phyloP scores from a whole-genome alignment of 2,888 invertebrate species.

The Drosophila robusta region DNA sequence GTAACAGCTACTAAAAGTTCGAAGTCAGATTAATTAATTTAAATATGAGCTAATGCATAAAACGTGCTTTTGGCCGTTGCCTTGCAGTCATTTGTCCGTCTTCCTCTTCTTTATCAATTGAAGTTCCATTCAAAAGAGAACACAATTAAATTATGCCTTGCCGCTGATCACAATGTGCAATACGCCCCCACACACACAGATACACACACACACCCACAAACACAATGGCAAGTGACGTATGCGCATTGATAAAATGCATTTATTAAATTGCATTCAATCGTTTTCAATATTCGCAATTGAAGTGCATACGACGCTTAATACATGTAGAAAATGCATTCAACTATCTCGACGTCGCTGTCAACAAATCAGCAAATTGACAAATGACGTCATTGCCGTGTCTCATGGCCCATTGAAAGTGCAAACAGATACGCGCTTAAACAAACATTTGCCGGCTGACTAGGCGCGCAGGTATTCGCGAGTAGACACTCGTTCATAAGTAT shows the following conservation, averaged over 20 bases:
- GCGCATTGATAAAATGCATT: slow-evolving; percentile 46
- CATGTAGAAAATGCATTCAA: slow-evolving; percentile 57
- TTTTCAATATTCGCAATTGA: slow-evolving; percentile 42
- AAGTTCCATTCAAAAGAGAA: not conserved
- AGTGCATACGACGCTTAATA: slow-evolving; percentile 55
- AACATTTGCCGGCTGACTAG: slow-evolving; percentile 46
- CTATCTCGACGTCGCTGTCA: slow-evolving; percentile 53
- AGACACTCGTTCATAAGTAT: slow-evolving; percentile 11
- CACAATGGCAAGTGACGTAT: slow-evolving; percentile 26
- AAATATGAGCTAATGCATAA: slow-evolving; percentile 28
- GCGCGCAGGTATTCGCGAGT: slow-evolving; percentile 42
- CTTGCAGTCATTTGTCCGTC: not conserved
- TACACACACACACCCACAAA: slow-evolving; percentile 3
- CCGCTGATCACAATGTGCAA: slow-evolving; percentile 28
- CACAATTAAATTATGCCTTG: slow-evolving; percentile 17
- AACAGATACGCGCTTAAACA: slow-evolving; percentile 7
- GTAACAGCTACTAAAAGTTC: too few relatives aligned
- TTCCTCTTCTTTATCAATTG: slow-evolving; percentile 2
- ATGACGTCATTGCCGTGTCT: slow-evolving; percentile 64
- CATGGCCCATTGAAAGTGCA: slow-evolving; percentile 67
- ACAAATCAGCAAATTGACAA: slow-evolving; percentile 67
- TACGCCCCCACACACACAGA: slow-evolving; percentile 43
- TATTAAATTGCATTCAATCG: slow-evolving; percentile 64
- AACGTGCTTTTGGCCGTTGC: slow-evolving; percentile 17
- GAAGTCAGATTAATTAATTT: slow-evolving; percentile 19